These are phyloP conservation scores for Microcebus jonahi DNA, from an alignment of 2,113 vertebrate genomes.

Conservation along the genomic window DNA sequence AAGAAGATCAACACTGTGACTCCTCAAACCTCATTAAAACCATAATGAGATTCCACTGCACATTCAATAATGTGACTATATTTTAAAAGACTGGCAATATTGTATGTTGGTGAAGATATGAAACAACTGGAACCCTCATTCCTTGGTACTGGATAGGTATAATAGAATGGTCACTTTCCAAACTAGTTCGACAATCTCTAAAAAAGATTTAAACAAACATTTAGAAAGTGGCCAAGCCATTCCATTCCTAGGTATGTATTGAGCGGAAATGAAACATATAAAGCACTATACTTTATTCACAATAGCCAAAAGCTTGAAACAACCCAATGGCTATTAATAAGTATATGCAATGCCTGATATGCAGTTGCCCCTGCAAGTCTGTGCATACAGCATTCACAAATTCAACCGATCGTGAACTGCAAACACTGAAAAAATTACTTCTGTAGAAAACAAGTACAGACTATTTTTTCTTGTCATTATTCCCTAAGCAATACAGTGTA, in stretches of 20 bases:
- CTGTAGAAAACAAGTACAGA: too few species aligned
- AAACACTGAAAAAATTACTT: too few species aligned
- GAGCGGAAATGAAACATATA: not conserved
- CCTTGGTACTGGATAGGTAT: accelerated
- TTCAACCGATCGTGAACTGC: too few species aligned
- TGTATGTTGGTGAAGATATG: too few species aligned
- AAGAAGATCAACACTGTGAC: not conserved
- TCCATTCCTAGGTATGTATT: not conserved
- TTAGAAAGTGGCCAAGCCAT: not conserved
- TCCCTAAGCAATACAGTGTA: too few species aligned
- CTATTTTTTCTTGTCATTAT: too few species aligned
- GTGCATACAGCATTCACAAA: too few species aligned
- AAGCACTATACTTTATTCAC: not conserved
- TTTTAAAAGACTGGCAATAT: not conserved
- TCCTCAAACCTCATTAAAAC: too few species aligned
- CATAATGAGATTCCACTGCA: not conserved
- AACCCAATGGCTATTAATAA: not conserved
- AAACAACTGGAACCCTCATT: not conserved
- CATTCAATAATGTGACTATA: accelerated
- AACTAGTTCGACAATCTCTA: not conserved
- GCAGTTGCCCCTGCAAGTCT: too few species aligned
- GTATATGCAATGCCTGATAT: not conserved
- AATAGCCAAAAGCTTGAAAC: not conserved
- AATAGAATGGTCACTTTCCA: not conserved
- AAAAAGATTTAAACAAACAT: not conserved